phyloP scores from a whole-genome alignment of 92 coral and sea anemone genomes.

The Porites divaricata region DNA sequence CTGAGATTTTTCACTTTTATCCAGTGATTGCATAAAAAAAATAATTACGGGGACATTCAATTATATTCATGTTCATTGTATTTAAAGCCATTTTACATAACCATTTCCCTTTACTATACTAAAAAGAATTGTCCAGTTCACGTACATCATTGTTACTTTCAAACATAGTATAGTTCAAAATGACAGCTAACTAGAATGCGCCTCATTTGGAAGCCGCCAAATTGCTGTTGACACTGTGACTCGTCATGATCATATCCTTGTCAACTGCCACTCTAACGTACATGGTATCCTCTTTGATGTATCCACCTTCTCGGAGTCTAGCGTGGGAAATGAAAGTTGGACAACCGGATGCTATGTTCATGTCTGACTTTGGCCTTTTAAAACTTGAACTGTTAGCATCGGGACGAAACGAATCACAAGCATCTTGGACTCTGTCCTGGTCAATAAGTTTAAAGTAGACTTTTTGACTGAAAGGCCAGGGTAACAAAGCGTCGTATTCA shows the following conservation, averaged over 20 bases:
- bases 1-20: too few relatives aligned
- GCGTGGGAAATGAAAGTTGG: conserved; percentile 73
- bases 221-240: conserved; percentile 23
- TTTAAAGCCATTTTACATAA: too few relatives aligned
- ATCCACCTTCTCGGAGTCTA: conserved; percentile 63
- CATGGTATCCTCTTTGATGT: conserved; percentile 68
- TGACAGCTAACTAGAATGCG: too few relatives aligned
- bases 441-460: conserved; percentile 83
- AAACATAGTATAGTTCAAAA: too few relatives aligned
- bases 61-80: too few relatives aligned
- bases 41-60: too few relatives aligned
- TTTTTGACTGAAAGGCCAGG: conserved; percentile 95
- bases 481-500: conserved; percentile 81
- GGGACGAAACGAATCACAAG: conserved; percentile 82
- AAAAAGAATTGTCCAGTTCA: too few relatives aligned
- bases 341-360: conserved; percentile 94
- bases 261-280: conserved; percentile 77
- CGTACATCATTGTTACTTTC: too few relatives aligned
- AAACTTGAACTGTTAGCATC: conserved; percentile 93
- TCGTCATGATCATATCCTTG: too few relatives aligned
- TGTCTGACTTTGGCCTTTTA: conserved; percentile 77
- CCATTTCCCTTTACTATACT: too few relatives aligned
- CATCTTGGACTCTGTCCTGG: conserved; percentile 76
- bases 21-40: too few relatives aligned
- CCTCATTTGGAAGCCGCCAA: background rate